Evolutionary conservation across 2,888 invertebrate genomes (phyloP), one percentile per base, ranked within the genome.

Genomic region (Hypercompe scribonia): DNA sequence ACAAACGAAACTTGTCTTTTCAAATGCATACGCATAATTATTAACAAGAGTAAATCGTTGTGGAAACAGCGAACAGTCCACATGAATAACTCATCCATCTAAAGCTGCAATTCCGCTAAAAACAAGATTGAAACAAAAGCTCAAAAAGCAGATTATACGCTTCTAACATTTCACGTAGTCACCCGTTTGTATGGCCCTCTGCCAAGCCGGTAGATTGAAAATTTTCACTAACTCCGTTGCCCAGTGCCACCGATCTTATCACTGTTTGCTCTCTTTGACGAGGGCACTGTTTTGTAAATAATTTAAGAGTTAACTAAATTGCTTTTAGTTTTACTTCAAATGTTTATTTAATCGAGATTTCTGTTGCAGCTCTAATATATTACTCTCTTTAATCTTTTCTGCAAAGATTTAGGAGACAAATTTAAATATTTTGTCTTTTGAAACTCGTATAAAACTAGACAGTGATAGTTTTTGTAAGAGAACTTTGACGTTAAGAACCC

Each of bases 171-270:
- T 68, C 68, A 65, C 66, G 34, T 66, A 76, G 76, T 79, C 83
- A 72, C 74, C 65, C 81, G 81, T 80, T 82, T 80, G 78, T 33
- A 75, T 85, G 84, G 84, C 84, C 8, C 15, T 24, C 58, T 73
- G 85, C 84, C 84, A 84, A 65, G 39, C 65, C 64, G 78, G 77
- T 77, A 75, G 80, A 81, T 81, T 84, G 81, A 79, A 81, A 82
- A 77, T 79, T 76, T 84, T 79, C 82, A 80, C 78, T 82, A 75
- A 77, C 77, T 75, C 71, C 31, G 31, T 46, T 67, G 68, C 46
- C 61, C 42, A 13, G 50, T 65, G 71, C 65, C 65, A 72, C 68
- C 54, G 80, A 84, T 78, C 63, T 39, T 77, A 80, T 82, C 84
- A 65, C 15, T 65, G 34, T 66, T 79, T 78, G 78, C 72, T 77